phyloP scores from a whole-genome alignment of 2,888 invertebrate species.

The Drosophila merina region DNA sequence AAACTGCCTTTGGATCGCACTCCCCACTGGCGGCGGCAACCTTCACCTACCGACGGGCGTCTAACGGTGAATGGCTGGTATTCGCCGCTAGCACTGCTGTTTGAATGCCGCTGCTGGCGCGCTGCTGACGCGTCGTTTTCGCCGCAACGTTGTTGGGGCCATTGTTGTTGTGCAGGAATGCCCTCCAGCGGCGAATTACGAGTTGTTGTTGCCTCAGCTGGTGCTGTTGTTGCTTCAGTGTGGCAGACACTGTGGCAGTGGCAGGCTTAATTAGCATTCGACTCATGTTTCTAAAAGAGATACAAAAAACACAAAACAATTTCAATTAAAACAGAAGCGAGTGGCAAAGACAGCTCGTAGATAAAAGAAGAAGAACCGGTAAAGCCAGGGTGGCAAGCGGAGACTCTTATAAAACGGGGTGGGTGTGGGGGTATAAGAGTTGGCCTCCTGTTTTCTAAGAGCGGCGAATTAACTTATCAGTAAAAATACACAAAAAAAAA shows the following conservation, averaged over 20 bases:
- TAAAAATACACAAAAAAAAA: background rate
- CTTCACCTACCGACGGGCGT: conserved; percentile 61
- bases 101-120: conserved; percentile 36
- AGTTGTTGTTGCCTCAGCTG: conserved; percentile 55
- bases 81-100: conserved; percentile 51
- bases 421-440: conserved; percentile 53
- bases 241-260: conserved; percentile 43
- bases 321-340: background rate
- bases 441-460: conserved; percentile 57
- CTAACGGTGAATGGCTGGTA: conserved; percentile 50
- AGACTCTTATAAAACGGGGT: background rate
- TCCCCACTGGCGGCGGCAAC: background rate
- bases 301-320: background rate
- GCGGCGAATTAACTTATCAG: conserved; percentile 43
- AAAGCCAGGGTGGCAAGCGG: background rate
- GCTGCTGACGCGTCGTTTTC: conserved; percentile 49
- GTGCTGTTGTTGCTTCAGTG: conserved; percentile 29
- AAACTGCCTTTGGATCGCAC: background rate
- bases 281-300: conserved; percentile 63
- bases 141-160: conserved; percentile 35
- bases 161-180: conserved; percentile 74
- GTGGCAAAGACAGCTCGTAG: conserved; percentile 5
- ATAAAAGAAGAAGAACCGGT: background rate
- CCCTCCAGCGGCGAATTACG: conserved; percentile 81
- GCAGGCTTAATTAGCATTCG: conserved; percentile 73